Evolutionary conservation across 2,888 invertebrate genomes (phyloP).

Genomic region (Caenorhabditis macrosperma): DNA sequence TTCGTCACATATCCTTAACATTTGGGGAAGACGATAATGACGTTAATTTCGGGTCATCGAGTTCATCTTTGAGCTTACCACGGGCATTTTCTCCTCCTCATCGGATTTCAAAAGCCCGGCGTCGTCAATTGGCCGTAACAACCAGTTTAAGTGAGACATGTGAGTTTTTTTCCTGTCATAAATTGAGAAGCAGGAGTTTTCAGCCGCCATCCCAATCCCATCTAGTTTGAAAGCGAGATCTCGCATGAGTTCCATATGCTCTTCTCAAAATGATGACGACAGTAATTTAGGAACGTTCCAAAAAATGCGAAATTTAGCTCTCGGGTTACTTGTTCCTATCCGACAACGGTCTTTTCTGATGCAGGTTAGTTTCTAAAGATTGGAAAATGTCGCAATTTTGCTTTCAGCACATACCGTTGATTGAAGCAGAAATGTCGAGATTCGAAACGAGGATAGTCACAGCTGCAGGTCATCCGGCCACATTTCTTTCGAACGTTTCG

Average conservation of each 20-base stretch:
- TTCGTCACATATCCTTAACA: slow-evolving; percentile 38
- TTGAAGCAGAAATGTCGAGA: slow-evolving; percentile 72
- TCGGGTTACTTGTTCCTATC: slow-evolving; percentile 56
- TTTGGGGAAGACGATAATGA: slow-evolving; percentile 52
- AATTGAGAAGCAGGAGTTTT: slow-evolving; percentile 1
- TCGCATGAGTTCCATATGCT: slow-evolving; percentile 61
- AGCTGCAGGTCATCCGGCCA: slow-evolving; percentile 61
- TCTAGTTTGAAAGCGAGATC: slow-evolving; percentile 45
- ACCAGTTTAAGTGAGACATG: slow-evolving; percentile 70
- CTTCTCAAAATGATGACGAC: slow-evolving; percentile 59
- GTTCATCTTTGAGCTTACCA: slow-evolving; percentile 28
- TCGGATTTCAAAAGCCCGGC: slow-evolving; percentile 63
- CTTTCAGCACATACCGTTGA: slow-evolving; percentile 74
- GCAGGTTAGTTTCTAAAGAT: slow-evolving; percentile 35
- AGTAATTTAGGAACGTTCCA: neutral
- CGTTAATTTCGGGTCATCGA: slow-evolving; percentile 9
- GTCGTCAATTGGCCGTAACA: slow-evolving; percentile 69
- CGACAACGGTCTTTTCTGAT: slow-evolving; percentile 51
- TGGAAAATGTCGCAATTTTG: neutral
- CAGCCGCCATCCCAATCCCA: slow-evolving; percentile 33
- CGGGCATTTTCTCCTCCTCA: slow-evolving; percentile 73
- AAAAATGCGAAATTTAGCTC: slow-evolving; percentile 46
- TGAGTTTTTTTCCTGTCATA: slow-evolving; percentile 32
- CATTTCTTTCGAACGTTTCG: slow-evolving; percentile 70
- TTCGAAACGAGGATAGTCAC: slow-evolving; percentile 66